Evolutionary conservation across 2,888 invertebrate genomes (phyloP).

Genomic region (Ceriagrion tenellum): DNA sequence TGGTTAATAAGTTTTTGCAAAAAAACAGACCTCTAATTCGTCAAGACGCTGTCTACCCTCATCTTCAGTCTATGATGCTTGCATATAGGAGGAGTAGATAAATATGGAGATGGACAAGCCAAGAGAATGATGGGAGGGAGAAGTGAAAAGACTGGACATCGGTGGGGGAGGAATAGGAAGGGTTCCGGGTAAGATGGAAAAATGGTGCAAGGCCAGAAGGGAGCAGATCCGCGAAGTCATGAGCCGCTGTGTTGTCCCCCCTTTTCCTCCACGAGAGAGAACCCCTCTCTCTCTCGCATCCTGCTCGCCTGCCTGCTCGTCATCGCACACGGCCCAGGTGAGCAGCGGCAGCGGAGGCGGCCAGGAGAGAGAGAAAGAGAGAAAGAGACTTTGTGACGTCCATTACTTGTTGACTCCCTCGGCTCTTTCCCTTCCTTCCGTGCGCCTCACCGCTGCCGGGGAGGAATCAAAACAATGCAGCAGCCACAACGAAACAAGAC

Average conservation of each 20-base stretch:
- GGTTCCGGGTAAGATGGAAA: background rate
- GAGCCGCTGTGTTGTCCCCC: background rate
- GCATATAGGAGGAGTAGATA: too few species aligned
- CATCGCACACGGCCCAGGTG: slow-evolving; percentile 43
- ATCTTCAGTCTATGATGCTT: too few species aligned
- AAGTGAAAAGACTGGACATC: too few species aligned
- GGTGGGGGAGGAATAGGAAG: background rate
- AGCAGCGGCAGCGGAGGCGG: slow-evolving; percentile 37
- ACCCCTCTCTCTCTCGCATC: background rate
- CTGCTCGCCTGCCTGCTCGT: background rate
- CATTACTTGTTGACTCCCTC: slow-evolving; percentile 62
- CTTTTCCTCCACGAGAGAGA: background rate
- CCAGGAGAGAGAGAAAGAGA: background rate
- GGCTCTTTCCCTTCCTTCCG: background rate
- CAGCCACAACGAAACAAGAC: background rate
- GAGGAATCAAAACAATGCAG: background rate
- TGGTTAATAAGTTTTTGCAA: too few species aligned
- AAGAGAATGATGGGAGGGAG: too few species aligned
- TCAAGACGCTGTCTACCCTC: too few species aligned
- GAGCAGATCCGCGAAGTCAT: slow-evolving; percentile 38
- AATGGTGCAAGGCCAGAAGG: slow-evolving; percentile 45
- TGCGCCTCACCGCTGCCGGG: background rate
- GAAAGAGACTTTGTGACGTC: slow-evolving; percentile 28
- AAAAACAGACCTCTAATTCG: too few species aligned
- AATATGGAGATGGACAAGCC: too few species aligned